A percentile compares a stretch with the other conserved stretches of the same genome.
Conservation (phyloP, 2,888 invertebrate genomes). For the Taphrorychus bicolor region DNA sequence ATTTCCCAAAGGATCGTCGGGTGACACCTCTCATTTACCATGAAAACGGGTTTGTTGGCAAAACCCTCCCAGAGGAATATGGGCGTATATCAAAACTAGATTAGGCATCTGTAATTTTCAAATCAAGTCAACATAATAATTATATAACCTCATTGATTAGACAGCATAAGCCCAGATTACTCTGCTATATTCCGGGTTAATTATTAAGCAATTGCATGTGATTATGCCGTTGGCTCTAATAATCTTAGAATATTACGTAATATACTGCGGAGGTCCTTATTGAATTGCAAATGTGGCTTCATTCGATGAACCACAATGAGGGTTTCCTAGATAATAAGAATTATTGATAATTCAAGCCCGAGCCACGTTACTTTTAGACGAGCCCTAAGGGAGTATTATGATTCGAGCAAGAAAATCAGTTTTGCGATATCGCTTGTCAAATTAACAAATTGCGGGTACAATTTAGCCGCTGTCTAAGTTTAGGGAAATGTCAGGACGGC, state of each 20-base stretch:
- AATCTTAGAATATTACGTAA: neutral
- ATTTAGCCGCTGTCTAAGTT: slow-evolving; percentile 12
- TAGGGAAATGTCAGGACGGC: slow-evolving; percentile 11
- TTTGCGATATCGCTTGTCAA: slow-evolving; percentile 17
- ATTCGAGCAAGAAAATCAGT: too few relatives aligned
- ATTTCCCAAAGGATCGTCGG: slow-evolving; percentile 29
- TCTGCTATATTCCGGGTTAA: neutral
- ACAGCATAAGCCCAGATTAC: neutral
- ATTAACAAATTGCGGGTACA: slow-evolving; percentile 23
- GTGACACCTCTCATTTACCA: slow-evolving; percentile 35
- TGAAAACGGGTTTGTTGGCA: slow-evolving; percentile 29
- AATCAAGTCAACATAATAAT: neutral
- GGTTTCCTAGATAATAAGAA: too few relatives aligned
- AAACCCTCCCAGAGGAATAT: slow-evolving; percentile 25
- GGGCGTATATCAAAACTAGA: neutral
- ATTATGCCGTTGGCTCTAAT: neutral
- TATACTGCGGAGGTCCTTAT: neutral
- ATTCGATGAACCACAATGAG: neutral
- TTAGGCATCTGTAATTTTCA: neutral
- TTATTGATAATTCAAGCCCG: too few relatives aligned
- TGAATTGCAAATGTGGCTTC: neutral
- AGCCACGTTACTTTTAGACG: too few relatives aligned
- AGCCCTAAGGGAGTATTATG: too few relatives aligned
- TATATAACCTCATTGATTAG: neutral
- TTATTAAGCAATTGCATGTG: neutral